Evolutionary conservation across 2,113 vertebrate genomes (phyloP), one percentile per base, ranked within the genome.

Genomic region (Cavia aperea): DNA sequence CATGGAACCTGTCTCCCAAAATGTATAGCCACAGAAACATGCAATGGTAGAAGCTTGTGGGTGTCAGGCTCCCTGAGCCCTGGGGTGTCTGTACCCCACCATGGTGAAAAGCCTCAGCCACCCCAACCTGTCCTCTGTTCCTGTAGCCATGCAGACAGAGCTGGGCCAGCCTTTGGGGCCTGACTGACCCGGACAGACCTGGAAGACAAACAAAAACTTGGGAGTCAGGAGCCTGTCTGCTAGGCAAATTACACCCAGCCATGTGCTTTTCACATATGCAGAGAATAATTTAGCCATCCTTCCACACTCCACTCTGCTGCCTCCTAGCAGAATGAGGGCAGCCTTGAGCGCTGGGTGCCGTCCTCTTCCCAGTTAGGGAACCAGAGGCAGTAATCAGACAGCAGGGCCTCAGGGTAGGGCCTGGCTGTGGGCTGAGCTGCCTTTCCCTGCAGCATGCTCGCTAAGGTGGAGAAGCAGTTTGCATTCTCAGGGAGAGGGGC

Each of bases 381-480:
- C 39, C 39, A 39, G 39, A 39, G 39, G 77, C 33, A 87, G 51
- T 60, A 54, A 77, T 90, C 31, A 1, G 75, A 79, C 39, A 24
- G 24, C 46, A 9, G 29, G 23, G 10, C 19, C n/a, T 2, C 8
- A 10, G 70, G 8, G 19, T 4, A 43, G 72, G 49, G 54, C 79
- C 54, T 5, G 54, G 36, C 10, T 4, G 46, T 7, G 14, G 18
- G 51, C 66, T 81, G 19, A 62, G 46, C 92, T 91, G 62, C 79
- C 60, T 94, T 72, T 77, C 94, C 49, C 58, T 66, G 83, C 90
- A n/a, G 79, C 62, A 92, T 63, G 62, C 92, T 96, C 94, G 96
- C 89, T 86, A 94, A 90, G 66, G 92, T 68, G 93, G 96, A 97
- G 96, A 96, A 97, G 96, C 96, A 96, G 97, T 96, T 96, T 95